phyloP scores from a whole-genome alignment of 1,140 invertebrate species.

The Pseudomyrmex pallidus region DNA sequence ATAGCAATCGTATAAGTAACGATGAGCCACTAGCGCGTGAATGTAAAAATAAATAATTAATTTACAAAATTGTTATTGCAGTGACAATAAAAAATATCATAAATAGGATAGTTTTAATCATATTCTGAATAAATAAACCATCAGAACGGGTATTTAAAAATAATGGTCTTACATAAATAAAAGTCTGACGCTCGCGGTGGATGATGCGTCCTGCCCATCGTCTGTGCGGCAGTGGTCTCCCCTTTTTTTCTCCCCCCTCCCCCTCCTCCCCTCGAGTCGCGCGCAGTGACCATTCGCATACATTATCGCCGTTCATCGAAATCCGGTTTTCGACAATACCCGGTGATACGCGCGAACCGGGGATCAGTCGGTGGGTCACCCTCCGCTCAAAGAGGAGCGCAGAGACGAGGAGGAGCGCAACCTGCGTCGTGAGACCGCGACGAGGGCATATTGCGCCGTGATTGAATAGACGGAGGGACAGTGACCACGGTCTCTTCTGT shows the following conservation, averaged over 20 bases:
- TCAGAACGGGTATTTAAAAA: background rate
- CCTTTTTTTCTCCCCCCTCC: background rate
- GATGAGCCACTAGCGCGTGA: background rate
- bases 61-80: background rate
- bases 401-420: conserved; percentile 67
- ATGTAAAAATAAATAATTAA: background rate
- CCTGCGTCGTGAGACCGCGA: conserved; percentile 63
- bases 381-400: conserved; percentile 51
- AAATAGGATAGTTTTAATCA: too few relatives aligned
- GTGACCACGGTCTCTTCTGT: conserved; percentile 62
- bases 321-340: conserved; percentile 76
- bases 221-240: conserved; percentile 8
- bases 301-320: conserved; percentile 67
- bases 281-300: conserved; percentile 63
- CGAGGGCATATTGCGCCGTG: conserved; percentile 43
- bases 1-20: background rate
- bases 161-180: conserved; percentile 32
- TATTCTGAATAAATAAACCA: background rate
- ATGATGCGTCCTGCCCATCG: conserved; percentile 24
- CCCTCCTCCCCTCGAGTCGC: conserved; percentile 13
- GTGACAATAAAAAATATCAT: too few relatives aligned
- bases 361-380: conserved; percentile 55
- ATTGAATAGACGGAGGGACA: conserved; percentile 62
- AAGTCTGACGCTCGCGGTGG: background rate
- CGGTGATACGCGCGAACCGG: conserved; percentile 60